Conservation (phyloP, 2,797 vertebrate species). For the Linurgus olivaceus region DNA sequence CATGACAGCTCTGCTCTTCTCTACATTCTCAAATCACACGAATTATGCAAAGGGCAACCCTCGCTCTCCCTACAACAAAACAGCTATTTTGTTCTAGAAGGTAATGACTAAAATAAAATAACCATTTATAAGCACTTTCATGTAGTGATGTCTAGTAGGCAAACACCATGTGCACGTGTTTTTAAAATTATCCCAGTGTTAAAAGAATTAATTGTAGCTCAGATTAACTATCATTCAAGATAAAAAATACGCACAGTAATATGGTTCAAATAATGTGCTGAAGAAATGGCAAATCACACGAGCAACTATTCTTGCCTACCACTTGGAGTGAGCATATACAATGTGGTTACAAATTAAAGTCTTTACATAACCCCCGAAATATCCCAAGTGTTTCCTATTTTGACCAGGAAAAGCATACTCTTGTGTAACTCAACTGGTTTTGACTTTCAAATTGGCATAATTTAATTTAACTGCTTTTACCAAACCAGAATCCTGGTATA, state of each 20-base stretch:
- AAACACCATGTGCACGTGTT: background rate
- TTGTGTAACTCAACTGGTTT: conserved; percentile 49
- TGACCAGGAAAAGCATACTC: conserved; percentile 44
- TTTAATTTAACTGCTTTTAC: conserved; percentile 54
- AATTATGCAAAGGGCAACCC: background rate
- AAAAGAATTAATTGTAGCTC: conserved; percentile 22
- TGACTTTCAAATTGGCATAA: conserved; percentile 64
- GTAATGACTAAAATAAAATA: background rate
- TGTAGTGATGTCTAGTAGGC: background rate
- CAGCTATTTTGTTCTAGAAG: background rate
- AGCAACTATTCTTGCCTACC: conserved; percentile 26
- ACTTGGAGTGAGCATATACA: conserved; percentile 10
- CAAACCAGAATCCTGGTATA: conserved; percentile 35
- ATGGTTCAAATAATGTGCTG: conserved; percentile 37
- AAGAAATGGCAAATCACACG: conserved; percentile 30
- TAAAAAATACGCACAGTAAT: background rate
- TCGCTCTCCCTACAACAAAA: background rate
- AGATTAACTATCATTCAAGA: conserved; percentile 24
- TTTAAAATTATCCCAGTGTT: background rate
- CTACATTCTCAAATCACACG: background rate
- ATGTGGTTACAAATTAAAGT: conserved; percentile 64
- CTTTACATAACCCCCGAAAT: conserved; percentile 67
- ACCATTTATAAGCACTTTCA: background rate
- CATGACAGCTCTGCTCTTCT: background rate
- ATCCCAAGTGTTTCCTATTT: conserved; percentile 71